These are phyloP conservation scores for Andricus quercusramuli DNA, from an alignment of 2,888 invertebrate species.

Conservation along the genomic window DNA sequence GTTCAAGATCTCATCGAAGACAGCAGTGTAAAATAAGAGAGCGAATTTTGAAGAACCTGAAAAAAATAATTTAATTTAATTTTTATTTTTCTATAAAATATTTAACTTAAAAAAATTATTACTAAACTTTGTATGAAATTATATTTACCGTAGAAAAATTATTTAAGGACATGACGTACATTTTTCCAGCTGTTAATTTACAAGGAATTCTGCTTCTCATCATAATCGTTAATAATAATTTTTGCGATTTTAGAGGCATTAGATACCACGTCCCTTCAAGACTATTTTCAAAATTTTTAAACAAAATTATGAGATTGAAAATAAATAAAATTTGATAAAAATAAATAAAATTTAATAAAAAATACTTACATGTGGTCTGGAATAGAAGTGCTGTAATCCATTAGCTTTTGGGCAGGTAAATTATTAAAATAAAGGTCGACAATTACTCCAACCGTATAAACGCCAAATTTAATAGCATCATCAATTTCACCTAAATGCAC, in stretches of 20 bases:
- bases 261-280: conserved; percentile 29
- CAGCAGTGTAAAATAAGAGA: conserved; percentile 18
- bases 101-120: neutral
- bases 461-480: conserved; percentile 5
- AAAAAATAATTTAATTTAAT: neutral
- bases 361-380: neutral
- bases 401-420: conserved; percentile 17
- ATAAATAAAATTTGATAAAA: neutral
- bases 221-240: conserved; percentile 41
- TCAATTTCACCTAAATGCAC: neutral
- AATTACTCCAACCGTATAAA: conserved; percentile 8
- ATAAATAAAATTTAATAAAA: no score
- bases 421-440: conserved; percentile 29
- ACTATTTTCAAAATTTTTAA: neutral
- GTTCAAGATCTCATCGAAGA: conserved; percentile 11
- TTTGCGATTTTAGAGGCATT: conserved; percentile 31
- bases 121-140: neutral
- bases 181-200: conserved; percentile 38
- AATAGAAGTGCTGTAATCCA: conserved; percentile 9
- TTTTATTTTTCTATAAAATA: neutral
- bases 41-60: conserved; percentile 1
- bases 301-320: no score
- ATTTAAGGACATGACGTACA: conserved; percentile 40
- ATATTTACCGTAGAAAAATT: conserved; percentile 28
- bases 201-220: conserved; percentile 36